Base-by-base conservation (phyloP, 2,797 vertebrate species). In the Synanceia verrucosa region DNA sequence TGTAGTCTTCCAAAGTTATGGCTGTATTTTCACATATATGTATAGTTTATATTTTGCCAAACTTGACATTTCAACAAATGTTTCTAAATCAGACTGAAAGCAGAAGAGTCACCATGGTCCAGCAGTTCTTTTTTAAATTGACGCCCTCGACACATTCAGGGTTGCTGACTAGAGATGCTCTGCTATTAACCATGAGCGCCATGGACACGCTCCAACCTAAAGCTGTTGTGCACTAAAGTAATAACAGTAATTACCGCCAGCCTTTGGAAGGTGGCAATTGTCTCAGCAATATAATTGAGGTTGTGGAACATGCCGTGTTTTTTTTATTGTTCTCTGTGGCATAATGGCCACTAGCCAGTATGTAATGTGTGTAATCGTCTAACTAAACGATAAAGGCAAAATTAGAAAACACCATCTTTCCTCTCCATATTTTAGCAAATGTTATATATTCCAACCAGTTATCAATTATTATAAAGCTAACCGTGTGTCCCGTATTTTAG, bases 201-300 rank as follows among this genome's bases (percentile, higher is more conserved):
- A 1, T 28, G 65, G 50, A 70, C 75, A 70, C 62, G 29, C 23
- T 24, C 52, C 62, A 58, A 72, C 81, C 76, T 44, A 18, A 71
- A 29, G 73, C 78, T 76, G 65, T 59, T 74, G 70, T 66, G 79
- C 74, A 84, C 80, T 48, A 53, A 21, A 64, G 81, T 78, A 87
- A 91, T 91, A 88, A 90, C 86, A 81, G 89, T 89, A 73, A 92
- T 91, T 88, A 88, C 70, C 76, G 66, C 53, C 64, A 78, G 76
- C 31, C 57, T 58, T 70, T 73, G 46, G 55, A 86, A 91, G 82
- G 86, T 84, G 77, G 65, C 84, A 84, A 85, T 87, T 86, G 83
- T 86, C 80, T 84, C 62, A 5, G 83, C 52, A 59, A 83, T 73
- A 81, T 89, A 88, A 91, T 88, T 84, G 82, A 72, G 68, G 74